Evolutionary conservation across 1,140 invertebrate species (phyloP).

Genomic region (Asobara japonica): DNA sequence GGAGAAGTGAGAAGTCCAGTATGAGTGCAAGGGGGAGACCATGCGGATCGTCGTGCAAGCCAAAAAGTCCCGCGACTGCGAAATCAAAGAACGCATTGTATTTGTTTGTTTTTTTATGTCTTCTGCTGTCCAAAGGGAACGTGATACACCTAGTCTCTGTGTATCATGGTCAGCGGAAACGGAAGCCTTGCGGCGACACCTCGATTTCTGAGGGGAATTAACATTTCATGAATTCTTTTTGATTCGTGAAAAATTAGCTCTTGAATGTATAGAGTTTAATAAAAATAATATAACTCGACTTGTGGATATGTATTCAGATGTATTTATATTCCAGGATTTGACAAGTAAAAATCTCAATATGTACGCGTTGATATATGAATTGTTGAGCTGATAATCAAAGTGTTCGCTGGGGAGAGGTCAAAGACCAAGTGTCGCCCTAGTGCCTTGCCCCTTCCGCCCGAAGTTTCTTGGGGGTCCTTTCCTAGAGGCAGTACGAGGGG

Average conservation of each 20-base stretch:
- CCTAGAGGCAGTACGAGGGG: no score
- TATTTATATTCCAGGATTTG: no score
- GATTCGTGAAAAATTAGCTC: background rate
- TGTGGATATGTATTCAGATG: no score
- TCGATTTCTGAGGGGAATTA: background rate
- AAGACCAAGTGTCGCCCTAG: no score
- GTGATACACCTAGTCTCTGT: background rate
- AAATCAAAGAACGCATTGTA: constrained; percentile 21
- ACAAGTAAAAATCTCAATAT: no score
- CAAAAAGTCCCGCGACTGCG: constrained; percentile 19
- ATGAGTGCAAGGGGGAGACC: constrained; percentile 5
- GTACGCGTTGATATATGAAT: no score
- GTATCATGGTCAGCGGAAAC: background rate
- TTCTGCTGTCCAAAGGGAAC: background rate
- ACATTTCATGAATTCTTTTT: background rate
- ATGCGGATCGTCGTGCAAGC: constrained; percentile 12
- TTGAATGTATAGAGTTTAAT: background rate
- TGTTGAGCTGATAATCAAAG: no score
- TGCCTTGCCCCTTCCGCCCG: no score
- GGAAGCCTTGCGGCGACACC: background rate
- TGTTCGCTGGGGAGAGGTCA: no score
- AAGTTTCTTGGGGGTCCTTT: no score
- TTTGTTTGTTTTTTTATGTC: background rate
- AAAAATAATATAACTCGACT: no score
- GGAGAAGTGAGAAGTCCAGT: constrained; percentile 15